Conservation (phyloP, 2,797 vertebrate genomes). For the Nannoperca obscura region DNA sequence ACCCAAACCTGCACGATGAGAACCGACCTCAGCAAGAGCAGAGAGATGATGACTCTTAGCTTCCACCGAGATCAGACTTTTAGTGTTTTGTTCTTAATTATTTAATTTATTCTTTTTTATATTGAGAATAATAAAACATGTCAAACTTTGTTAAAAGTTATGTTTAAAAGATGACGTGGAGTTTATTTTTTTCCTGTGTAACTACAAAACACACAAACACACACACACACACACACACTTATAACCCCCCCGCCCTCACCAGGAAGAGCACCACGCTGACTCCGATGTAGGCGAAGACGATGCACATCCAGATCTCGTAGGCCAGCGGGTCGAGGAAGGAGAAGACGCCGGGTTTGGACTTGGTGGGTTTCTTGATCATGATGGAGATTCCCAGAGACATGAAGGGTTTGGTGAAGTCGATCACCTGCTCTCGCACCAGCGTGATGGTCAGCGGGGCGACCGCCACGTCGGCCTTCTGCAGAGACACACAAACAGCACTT, state of each 20-base stretch:
- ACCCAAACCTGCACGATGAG: no score
- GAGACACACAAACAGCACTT: constrained; percentile 7
- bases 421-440: constrained; percentile 96
- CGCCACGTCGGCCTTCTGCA: constrained; percentile 94
- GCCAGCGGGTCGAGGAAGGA: constrained; percentile 97
- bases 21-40: no score
- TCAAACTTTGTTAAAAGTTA: no score
- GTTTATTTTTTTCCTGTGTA: neutral
- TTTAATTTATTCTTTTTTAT: no score
- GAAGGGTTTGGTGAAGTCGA: constrained; percentile 98
- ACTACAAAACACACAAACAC: no score
- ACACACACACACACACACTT: neutral
- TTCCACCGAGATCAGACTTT: no score
- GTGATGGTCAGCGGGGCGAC: constrained; percentile 97
- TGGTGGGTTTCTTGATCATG: constrained; percentile 98
- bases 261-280: constrained; percentile 97
- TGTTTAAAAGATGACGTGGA: no score
- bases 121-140: no score
- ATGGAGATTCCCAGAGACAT: constrained; percentile 98
- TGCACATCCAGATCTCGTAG: constrained; percentile 99
- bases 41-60: no score
- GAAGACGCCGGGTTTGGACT: constrained; percentile 97
- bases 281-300: constrained; percentile 98
- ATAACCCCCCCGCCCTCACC: constrained; percentile 69
- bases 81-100: no score